A percentile compares a stretch with the other conserved stretches of the same genome.
Evolutionary conservation across 2,797 vertebrate genomes (phyloP).

Genomic region (Peromyscus aztecus): DNA sequence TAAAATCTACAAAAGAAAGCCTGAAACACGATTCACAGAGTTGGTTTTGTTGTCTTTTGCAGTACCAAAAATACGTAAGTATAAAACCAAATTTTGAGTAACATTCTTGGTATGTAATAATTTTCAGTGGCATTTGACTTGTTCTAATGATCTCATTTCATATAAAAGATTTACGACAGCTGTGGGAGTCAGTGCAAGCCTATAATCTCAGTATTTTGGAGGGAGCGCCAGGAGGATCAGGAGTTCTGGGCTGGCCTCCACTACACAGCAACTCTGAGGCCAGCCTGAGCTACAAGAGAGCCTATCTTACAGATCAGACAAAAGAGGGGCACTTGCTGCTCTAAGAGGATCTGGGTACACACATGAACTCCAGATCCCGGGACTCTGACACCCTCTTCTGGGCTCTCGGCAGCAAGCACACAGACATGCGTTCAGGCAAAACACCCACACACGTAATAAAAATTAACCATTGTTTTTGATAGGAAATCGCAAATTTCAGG

Average conservation of each 20-base stretch:
- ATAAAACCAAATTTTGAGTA: constrained; percentile 44
- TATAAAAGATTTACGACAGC: constrained; percentile 1
- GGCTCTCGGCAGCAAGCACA: background rate
- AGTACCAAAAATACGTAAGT: constrained; percentile 22
- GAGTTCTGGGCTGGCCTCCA: background rate
- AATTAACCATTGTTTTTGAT: background rate
- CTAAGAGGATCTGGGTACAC: too few relatives aligned
- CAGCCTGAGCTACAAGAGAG: background rate
- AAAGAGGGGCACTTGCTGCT: background rate
- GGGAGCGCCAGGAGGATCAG: background rate
- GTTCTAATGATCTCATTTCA: constrained; percentile 50
- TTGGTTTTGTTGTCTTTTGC: background rate
- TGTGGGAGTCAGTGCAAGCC: background rate
- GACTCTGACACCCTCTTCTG: background rate
- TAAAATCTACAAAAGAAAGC: constrained; percentile 18
- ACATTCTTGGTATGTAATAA: background rate
- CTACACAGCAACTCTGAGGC: background rate
- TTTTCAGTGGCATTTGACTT: constrained; percentile 46
- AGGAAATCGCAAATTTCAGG: constrained; percentile 48
- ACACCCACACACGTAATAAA: background rate
- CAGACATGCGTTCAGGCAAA: background rate
- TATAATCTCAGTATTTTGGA: background rate
- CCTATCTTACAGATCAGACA: background rate
- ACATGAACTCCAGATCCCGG: background rate
- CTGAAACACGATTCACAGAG: background rate